phyloP scores from a whole-genome alignment of 2,888 invertebrate species.

The Hemicrepidius hirtus region DNA sequence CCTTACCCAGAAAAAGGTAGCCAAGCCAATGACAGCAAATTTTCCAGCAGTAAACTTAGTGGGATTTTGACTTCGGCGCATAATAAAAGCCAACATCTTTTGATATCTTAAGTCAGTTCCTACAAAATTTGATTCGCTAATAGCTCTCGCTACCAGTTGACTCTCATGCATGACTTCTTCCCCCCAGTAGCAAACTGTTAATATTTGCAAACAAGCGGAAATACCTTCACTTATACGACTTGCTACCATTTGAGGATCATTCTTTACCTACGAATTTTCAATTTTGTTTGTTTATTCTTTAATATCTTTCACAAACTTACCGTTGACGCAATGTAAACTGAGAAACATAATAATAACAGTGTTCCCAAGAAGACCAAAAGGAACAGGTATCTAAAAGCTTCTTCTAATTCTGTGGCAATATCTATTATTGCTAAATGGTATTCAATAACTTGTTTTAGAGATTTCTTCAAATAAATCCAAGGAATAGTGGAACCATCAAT shows the following conservation, averaged over 20 bases:
- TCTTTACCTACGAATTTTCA: too few species aligned
- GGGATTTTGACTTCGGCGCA: conserved; percentile 20
- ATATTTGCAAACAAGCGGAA: conserved; percentile 11
- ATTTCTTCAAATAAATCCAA: conserved; percentile 10
- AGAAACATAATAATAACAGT: conserved; percentile 1
- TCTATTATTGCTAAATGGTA: conserved; percentile 44
- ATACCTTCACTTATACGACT: too few species aligned
- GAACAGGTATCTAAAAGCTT: conserved; percentile 29
- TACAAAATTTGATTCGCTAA: conserved; percentile 14
- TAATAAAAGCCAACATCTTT: conserved; percentile 3
- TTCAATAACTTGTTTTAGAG: conserved; percentile 19
- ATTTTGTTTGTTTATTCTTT: too few species aligned
- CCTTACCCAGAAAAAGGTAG: conserved; percentile 28
- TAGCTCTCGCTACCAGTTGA: neutral
- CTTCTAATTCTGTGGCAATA: conserved; percentile 41
- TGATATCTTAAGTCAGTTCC: conserved; percentile 28
- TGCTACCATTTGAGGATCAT: neutral
- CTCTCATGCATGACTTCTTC: conserved; percentile 9
- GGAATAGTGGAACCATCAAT: neutral
- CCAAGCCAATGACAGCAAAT: conserved; percentile 7
- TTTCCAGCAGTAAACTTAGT: conserved; percentile 18
- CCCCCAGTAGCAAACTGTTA: conserved; percentile 16
- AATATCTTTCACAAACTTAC: neutral
- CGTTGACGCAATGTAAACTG: neutral
- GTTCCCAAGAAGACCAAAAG: conserved; percentile 27